Percentiles rank a stretch among this genome's conserved stretches.
phyloP scores from a whole-genome alignment of 1,140 invertebrate species.

The Carposina sasakii region DNA sequence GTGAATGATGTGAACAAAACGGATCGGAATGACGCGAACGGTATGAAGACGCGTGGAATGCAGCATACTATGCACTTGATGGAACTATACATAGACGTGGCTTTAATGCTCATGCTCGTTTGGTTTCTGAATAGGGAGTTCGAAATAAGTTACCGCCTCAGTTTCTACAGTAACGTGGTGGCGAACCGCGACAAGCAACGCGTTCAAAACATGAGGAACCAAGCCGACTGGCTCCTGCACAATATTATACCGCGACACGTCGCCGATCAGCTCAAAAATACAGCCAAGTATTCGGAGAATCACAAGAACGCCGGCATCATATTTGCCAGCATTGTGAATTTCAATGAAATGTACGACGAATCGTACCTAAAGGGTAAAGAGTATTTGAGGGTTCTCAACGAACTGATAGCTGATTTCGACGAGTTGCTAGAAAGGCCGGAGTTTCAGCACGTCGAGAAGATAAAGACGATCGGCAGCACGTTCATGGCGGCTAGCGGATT shows the following conservation, averaged over 20 bases:
- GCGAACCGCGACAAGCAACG: constrained; percentile 88
- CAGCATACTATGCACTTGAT: constrained; percentile 74
- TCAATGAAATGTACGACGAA: constrained; percentile 97
- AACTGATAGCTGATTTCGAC: constrained; percentile 96
- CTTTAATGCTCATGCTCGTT: constrained; percentile 87
- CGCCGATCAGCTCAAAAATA: constrained; percentile 92
- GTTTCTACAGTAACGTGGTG: constrained; percentile 93
- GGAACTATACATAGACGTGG: constrained; percentile 87
- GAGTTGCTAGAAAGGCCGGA: constrained; percentile 87
- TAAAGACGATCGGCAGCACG: constrained; percentile 97
- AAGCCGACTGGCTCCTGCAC: constrained; percentile 96
- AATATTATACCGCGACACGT: constrained; percentile 97
- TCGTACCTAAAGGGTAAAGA: constrained; percentile 94
- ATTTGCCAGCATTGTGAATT: constrained; percentile 96
- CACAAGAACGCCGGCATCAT: constrained; percentile 94
- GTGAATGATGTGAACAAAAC: constrained; percentile 26
- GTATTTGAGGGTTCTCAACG: constrained; percentile 94
- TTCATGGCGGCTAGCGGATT: constrained; percentile 98
- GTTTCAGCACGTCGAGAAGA: constrained; percentile 95
- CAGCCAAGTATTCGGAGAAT: constrained; percentile 96
- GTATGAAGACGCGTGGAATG: constrained; percentile 20
- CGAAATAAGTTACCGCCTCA: constrained; percentile 93
- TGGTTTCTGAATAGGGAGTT: constrained; percentile 95
- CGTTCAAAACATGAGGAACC: constrained; percentile 92
- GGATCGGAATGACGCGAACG: constrained; percentile 25